Base-by-base conservation (phyloP, 2,888 invertebrate species). In the Abrostola triplasia region DNA sequence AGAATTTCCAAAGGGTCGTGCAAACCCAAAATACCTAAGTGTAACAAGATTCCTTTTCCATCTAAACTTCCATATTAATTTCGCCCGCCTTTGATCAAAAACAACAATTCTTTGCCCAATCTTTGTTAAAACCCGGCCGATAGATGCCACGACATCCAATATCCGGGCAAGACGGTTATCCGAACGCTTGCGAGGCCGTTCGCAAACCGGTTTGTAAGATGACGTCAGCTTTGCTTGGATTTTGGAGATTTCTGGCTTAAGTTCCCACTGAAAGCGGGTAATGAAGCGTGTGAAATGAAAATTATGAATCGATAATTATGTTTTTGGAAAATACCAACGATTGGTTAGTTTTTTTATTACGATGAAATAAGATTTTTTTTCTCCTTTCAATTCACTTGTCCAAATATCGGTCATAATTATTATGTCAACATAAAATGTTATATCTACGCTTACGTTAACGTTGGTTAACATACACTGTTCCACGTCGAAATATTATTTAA, bases 91-190 rank as follows among this genome's bases (percentile, higher is more conserved):
- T 58, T 64, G 44, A 67, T 64, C 67, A 53, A 61, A 48, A 38
- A 44, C 54, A 62, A 65, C 52, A 61, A 64, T 68, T 56, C 40
- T 47, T 47, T 24, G 24, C 40, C 24, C n/a, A 57, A 51, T 65
- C 52, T 65, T 61, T 61, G 69, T 74, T 63, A 57, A 55, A 49
- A 36, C 35, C 35, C 51, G 55, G 48, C 48, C 68, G 51, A 65
- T 76, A 77, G 70, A 69, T 59, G 67, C 62, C 55, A 60, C 50
- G 63, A 51, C 59, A 57, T 71, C 54, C 77, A 80, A 80, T 80
- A 77, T 80, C 80, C 80, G 78, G 65, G 36, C 58, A 56, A 70
- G 63, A 58, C 64, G 57, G 59, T 64, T 71, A 73, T 72, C 74
- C 66, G 71, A 70, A 53, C 70, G 52, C 64, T 72, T 66, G 59